Conservation (phyloP, 35 echinoderm and acorn worm genomes). For the Acanthaster planci region DNA sequence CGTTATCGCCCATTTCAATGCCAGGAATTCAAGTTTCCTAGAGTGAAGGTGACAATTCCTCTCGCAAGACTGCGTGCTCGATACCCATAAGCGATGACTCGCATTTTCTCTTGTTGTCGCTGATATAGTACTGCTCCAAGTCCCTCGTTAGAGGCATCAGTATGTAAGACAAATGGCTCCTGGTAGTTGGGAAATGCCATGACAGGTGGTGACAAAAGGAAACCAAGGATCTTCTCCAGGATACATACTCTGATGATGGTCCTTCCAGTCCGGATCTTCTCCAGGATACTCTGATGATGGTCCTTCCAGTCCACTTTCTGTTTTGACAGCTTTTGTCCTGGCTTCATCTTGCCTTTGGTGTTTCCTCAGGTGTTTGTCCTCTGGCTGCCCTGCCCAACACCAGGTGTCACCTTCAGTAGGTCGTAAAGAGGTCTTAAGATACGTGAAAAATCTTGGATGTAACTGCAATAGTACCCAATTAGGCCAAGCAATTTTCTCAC, state of each 20-base stretch:
- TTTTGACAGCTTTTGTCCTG: background rate
- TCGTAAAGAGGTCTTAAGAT: too few relatives aligned
- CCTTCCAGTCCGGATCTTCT: too few relatives aligned
- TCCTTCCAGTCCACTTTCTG: constrained; percentile 40
- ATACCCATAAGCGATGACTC: constrained; percentile 25
- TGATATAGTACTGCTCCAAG: too few relatives aligned
- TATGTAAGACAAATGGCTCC: constrained; percentile 42
- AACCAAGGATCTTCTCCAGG: constrained; percentile 34
- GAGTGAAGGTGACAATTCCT: constrained; percentile 57
- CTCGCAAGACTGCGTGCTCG: constrained; percentile 1
- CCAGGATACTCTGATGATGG: constrained; percentile 31
- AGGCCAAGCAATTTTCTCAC: constrained; percentile 38
- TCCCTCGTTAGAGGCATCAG: constrained; percentile 52
- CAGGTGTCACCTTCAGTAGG: too few relatives aligned
- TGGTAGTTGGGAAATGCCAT: constrained; percentile 50
- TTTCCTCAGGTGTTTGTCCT: too few relatives aligned
- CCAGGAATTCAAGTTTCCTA: too few relatives aligned
- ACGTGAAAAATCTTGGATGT: too few relatives aligned
- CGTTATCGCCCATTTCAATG: too few relatives aligned
- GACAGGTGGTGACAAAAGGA: constrained; percentile 22
- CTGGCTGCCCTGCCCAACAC: too few relatives aligned
- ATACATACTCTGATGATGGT: constrained; percentile 20
- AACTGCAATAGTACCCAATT: too few relatives aligned
- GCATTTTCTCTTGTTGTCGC: constrained; percentile 28
- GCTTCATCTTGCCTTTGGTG: background rate